Conservation (phyloP, 37 sponge, comb jelly and placozoan species). For the Corticium candelabrum region DNA sequence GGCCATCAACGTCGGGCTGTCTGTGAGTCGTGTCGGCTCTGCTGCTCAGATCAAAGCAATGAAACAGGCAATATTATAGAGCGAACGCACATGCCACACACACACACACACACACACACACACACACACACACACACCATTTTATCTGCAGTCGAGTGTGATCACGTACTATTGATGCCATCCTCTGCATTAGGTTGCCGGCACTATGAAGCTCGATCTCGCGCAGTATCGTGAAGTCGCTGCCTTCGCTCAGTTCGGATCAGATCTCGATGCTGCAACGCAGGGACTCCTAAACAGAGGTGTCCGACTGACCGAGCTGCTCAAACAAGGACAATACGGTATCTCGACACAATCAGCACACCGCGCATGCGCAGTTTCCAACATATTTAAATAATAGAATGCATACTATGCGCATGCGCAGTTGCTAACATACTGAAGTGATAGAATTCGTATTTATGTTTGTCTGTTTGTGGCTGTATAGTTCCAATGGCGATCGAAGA, state of each 20-base stretch:
- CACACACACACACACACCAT: no score
- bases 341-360: neutral
- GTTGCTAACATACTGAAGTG: no score
- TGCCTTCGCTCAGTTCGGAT: slow-evolving; percentile 99
- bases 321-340: slow-evolving; percentile 99
- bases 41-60: slow-evolving; percentile 97
- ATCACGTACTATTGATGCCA: neutral
- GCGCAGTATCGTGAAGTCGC: slow-evolving; percentile 99
- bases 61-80: slow-evolving; percentile 70
- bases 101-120: no score
- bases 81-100: no score
- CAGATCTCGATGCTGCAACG: slow-evolving; percentile 94
- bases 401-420: no score
- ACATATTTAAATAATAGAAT: no score
- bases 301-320: slow-evolving; percentile 95
- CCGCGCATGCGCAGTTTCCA: neutral
- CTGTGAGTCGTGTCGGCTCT: slow-evolving; percentile 96
- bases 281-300: slow-evolving; percentile 94
- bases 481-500: slow-evolving; percentile 95
- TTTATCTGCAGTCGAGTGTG: neutral
- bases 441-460: neutral
- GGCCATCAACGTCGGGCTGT: slow-evolving; percentile 99
- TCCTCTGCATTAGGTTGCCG: slow-evolving; percentile 75
- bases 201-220: slow-evolving; percentile 98
- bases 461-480: slow-evolving; percentile 8